These are phyloP conservation scores for Drosophila colorata DNA, from an alignment of 2,888 invertebrate genomes.

Conservation along the genomic window DNA sequence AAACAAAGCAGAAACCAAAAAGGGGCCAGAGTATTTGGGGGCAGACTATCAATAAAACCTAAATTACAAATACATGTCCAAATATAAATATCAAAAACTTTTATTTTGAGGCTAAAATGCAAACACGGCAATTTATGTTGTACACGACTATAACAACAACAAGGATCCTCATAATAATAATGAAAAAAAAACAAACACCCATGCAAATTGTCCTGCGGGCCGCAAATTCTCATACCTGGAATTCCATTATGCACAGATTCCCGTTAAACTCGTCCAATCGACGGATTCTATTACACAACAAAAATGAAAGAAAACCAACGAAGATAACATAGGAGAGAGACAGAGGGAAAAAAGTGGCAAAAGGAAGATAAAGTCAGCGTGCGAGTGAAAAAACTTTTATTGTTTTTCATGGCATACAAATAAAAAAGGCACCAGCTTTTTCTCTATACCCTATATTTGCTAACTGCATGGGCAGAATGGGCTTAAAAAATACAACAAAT, in stretches of 20 bases:
- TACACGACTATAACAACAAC: slow-evolving; percentile 16
- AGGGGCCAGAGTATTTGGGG: background rate
- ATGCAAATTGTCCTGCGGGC: slow-evolving; percentile 49
- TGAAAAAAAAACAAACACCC: slow-evolving; percentile 9
- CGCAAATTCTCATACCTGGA: slow-evolving; percentile 2
- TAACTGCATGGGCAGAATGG: no score
- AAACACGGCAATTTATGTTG: slow-evolving; percentile 68
- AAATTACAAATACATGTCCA: slow-evolving; percentile 67
- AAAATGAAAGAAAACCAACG: slow-evolving; percentile 18
- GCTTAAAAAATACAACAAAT: background rate
- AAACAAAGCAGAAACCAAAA: slow-evolving; percentile 8
- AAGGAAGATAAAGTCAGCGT: slow-evolving; percentile 9
- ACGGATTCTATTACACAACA: slow-evolving; percentile 35
- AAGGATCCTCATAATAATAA: background rate
- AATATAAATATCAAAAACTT: slow-evolving; percentile 51
- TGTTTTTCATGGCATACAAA: slow-evolving; percentile 50
- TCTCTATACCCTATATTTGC: slow-evolving; percentile 13
- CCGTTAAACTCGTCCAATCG: slow-evolving; percentile 11
- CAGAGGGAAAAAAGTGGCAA: background rate
- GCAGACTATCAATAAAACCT: slow-evolving; percentile 63
- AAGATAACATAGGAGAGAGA: background rate
- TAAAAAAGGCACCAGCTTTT: slow-evolving; percentile 1
- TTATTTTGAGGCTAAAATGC: slow-evolving; percentile 52
- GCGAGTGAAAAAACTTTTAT: slow-evolving; percentile 39
- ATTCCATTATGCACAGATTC: slow-evolving; percentile 31